phyloP scores from a whole-genome alignment of 1,140 invertebrate species.

The Eupeodes corollae region DNA sequence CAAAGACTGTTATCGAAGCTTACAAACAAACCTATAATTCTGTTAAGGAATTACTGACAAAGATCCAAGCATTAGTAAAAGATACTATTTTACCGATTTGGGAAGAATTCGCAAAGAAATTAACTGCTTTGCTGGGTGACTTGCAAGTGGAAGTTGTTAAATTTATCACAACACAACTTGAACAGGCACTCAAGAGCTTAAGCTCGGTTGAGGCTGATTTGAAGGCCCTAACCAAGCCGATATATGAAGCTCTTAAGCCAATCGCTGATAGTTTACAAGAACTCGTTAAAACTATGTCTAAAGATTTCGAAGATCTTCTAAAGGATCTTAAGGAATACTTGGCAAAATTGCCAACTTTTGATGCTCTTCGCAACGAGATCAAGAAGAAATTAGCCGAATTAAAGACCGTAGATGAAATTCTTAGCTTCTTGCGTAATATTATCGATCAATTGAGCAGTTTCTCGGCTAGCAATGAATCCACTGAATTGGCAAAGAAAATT shows the following conservation, averaged over 20 bases:
- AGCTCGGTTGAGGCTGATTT: conserved; percentile 50
- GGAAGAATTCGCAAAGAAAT: conserved; percentile 16
- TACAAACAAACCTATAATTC: conserved; percentile 39
- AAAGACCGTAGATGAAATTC: conserved; percentile 37
- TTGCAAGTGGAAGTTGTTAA: conserved; percentile 15
- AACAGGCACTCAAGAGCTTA: conserved; percentile 13
- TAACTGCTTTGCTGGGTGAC: conserved; percentile 13
- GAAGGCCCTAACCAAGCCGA: conserved; percentile 45
- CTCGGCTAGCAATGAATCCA: conserved; percentile 44
- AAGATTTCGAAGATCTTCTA: conserved; percentile 40
- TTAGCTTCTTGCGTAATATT: conserved; percentile 40
- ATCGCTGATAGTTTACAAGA: conserved; percentile 41
- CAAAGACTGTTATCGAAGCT: conserved; percentile 38
- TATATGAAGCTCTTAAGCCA: conserved; percentile 44
- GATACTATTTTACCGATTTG: conserved; percentile 36
- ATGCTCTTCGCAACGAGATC: conserved; percentile 14
- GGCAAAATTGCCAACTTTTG: conserved; percentile 40
- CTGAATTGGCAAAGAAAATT: conserved; percentile 40
- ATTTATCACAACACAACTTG: conserved; percentile 11
- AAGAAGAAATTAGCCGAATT: conserved; percentile 18
- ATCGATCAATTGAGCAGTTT: conserved; percentile 39
- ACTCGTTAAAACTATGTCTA: conserved; percentile 36
- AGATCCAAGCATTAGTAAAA: conserved; percentile 46
- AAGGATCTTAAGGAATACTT: conserved; percentile 41
- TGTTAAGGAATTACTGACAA: conserved; percentile 23